Evolutionary conservation across 2,888 invertebrate genomes (phyloP).

Genomic region (Sycophila texana): DNA sequence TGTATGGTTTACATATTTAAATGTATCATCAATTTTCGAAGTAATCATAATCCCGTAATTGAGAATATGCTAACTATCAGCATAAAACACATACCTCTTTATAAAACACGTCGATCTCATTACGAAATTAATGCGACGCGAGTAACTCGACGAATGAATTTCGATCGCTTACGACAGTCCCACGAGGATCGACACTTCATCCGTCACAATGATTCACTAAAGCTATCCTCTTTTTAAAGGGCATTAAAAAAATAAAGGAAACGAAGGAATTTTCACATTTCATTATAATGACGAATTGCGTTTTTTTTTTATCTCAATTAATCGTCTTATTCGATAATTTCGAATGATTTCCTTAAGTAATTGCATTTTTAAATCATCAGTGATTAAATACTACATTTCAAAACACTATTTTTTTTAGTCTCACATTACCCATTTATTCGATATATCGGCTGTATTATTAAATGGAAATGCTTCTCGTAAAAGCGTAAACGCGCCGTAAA

Average conservation of each 20-base stretch:
- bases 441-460: background rate
- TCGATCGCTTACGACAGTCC: slow-evolving; percentile 7
- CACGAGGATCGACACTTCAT: slow-evolving; percentile 34
- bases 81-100: background rate
- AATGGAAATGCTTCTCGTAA: background rate
- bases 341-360: slow-evolving; percentile 16
- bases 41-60: slow-evolving; percentile 19
- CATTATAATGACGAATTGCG: slow-evolving; percentile 19
- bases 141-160: slow-evolving; percentile 28
- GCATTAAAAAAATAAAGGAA: slow-evolving; percentile 13
- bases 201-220: slow-evolving; percentile 41
- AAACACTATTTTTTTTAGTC: background rate
- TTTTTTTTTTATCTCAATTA: slow-evolving; percentile 2
- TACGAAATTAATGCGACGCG: slow-evolving; percentile 42
- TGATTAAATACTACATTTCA: background rate
- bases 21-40: background rate
- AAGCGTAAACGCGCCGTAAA: background rate
- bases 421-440: background rate
- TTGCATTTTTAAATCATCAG: slow-evolving; percentile 16
- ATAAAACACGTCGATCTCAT: slow-evolving; percentile 35
- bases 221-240: slow-evolving; percentile 18
- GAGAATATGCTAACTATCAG: background rate
- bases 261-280: slow-evolving; percentile 30
- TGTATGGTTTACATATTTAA: background rate
- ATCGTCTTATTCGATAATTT: background rate